Conservation (phyloP, 2,797 vertebrate genomes). For the Melanotaenia trifasciata region DNA sequence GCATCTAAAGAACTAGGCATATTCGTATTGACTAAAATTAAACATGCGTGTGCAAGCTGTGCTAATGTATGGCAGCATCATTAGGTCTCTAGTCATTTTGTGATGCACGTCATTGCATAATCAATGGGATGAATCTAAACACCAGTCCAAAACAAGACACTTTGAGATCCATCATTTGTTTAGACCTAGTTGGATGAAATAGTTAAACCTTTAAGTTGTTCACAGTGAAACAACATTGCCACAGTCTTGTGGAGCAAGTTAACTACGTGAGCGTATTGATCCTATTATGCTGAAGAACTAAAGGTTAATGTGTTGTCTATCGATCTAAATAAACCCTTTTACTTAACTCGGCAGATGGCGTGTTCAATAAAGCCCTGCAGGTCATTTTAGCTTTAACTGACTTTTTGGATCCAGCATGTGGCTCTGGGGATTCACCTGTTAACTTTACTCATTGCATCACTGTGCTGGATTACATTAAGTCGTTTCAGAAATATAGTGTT, state of each 20-base stretch:
- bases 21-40: not conserved
- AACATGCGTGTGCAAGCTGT: not conserved
- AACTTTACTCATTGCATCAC: slow-evolving; percentile 39
- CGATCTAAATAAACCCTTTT: slow-evolving; percentile 81
- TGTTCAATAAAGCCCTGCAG: slow-evolving; percentile 61
- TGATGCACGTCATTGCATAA: slow-evolving; percentile 32
- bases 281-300: slow-evolving; percentile 73
- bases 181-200: slow-evolving; percentile 45
- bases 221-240: slow-evolving; percentile 43
- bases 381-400: slow-evolving; percentile 50
- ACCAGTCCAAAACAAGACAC: slow-evolving; percentile 15
- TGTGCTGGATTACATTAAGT: slow-evolving; percentile 8
- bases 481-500: not conserved
- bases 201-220: slow-evolving; percentile 41
- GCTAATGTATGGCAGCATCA: not conserved
- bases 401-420: slow-evolving; percentile 32
- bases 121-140: slow-evolving; percentile 51
- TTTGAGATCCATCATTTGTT: slow-evolving; percentile 47
- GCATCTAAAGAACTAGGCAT: not conserved
- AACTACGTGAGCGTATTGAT: slow-evolving; percentile 74
- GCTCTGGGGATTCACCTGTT: slow-evolving; percentile 18
- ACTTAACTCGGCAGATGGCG: slow-evolving; percentile 71
- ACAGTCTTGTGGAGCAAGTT: slow-evolving; percentile 58
- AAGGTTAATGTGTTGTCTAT: slow-evolving; percentile 85
- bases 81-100: not conserved